Evolutionary conservation across 2,113 vertebrate genomes (phyloP).

Genomic region (Odontophorus gujanensis): DNA sequence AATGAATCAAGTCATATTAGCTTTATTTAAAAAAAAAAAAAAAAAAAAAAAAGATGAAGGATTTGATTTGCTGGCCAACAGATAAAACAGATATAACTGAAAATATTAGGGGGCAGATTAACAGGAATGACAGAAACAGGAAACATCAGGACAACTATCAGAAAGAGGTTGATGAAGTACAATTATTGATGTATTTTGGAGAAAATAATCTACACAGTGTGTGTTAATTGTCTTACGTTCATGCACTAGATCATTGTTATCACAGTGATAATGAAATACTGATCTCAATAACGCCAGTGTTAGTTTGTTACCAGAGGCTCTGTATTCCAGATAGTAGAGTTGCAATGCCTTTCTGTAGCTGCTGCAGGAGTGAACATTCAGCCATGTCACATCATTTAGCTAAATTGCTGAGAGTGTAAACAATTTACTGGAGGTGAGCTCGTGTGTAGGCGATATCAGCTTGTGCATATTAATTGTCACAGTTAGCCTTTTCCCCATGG

Average conservation of each 20-base stretch:
- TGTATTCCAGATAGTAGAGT: not conserved
- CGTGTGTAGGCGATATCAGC: not conserved
- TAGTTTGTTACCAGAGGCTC: not conserved
- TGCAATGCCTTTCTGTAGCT: not conserved
- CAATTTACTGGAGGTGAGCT: not conserved
- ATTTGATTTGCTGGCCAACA: not conserved
- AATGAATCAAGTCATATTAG: not conserved
- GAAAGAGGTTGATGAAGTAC: not conserved
- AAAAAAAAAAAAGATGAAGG: too few relatives aligned
- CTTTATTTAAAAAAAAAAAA: not conserved
- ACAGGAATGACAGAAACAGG: not conserved
- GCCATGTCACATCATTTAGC: not conserved
- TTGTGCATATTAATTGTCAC: not conserved
- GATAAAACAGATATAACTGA: not conserved
- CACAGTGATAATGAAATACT: not conserved
- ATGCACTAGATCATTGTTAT: not conserved
- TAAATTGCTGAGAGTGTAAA: not conserved
- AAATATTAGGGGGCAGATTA: not conserved
- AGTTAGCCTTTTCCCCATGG: not conserved
- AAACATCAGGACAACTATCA: not conserved
- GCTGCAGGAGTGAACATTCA: not conserved
- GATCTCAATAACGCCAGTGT: not conserved
- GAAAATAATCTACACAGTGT: not conserved
- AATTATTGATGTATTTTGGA: not conserved
- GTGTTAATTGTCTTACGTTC: not conserved